These are phyloP conservation scores for Lordiphosa stackelbergi DNA, from an alignment of 1,140 invertebrate genomes.

Conservation along the genomic window DNA sequence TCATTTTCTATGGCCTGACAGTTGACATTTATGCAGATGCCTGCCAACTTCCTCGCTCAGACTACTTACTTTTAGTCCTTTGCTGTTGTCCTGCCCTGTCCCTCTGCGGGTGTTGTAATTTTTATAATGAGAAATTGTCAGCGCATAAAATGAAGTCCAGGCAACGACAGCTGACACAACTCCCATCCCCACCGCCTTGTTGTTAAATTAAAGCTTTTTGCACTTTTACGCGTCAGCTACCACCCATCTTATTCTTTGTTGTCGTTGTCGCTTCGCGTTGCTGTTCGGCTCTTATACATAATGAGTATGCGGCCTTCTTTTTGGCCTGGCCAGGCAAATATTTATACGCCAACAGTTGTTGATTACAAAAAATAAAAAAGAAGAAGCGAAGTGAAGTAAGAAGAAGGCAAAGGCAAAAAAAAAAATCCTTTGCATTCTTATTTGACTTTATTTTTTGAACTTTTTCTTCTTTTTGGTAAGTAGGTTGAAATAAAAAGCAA, in stretches of 20 bases:
- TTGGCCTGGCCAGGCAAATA: constrained; percentile 44
- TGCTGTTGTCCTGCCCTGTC: constrained; percentile 10
- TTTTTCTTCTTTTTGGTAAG: constrained; percentile 10
- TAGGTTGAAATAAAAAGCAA: constrained; percentile 35
- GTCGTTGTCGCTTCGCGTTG: constrained; percentile 6
- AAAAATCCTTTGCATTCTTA: constrained; percentile 1
- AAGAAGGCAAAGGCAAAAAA: constrained; percentile 6
- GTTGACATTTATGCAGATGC: constrained; percentile 60
- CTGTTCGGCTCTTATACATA: constrained; percentile 35
- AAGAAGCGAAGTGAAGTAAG: background rate
- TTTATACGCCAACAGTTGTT: constrained; percentile 45
- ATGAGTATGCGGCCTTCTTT: constrained; percentile 48
- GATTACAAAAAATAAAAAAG: constrained; percentile 44
- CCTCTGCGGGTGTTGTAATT: constrained; percentile 49
- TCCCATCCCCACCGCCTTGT: constrained; percentile 14
- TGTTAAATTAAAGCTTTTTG: constrained; percentile 67
- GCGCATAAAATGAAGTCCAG: constrained; percentile 73
- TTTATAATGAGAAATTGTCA: constrained; percentile 76
- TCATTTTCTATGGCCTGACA: constrained; percentile 42
- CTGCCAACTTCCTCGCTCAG: background rate
- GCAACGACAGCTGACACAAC: constrained; percentile 65
- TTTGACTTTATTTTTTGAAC: constrained; percentile 6
- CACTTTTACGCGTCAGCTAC: constrained; percentile 60
- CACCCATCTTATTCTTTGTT: constrained; percentile 39
- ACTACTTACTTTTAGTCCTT: constrained; percentile 2